These are phyloP conservation scores for Enteromius treurensis DNA, from an alignment of 2,797 vertebrate genomes.

Conservation along the genomic window DNA sequence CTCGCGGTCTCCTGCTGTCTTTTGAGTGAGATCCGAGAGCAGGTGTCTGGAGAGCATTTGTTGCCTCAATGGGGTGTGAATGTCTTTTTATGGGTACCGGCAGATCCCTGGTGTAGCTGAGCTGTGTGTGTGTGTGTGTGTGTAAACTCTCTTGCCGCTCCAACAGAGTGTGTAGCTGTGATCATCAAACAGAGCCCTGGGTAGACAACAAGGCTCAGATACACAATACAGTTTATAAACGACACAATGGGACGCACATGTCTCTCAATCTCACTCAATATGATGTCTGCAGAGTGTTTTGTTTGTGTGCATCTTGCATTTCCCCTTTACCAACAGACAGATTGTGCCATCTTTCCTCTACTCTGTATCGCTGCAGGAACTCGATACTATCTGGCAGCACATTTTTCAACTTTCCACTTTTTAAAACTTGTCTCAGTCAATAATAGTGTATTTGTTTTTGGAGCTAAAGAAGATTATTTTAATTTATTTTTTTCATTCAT, in stretches of 20 bases:
- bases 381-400: neutral
- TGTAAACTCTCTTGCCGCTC: neutral
- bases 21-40: neutral
- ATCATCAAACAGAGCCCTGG: slow-evolving; percentile 8
- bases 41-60: slow-evolving; percentile 7
- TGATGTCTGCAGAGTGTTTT: neutral
- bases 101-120: slow-evolving; percentile 20
- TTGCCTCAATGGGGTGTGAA: slow-evolving; percentile 15
- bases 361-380: neutral
- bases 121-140: neutral
- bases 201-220: slow-evolving; percentile 18
- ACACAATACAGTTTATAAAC: slow-evolving; percentile 9
- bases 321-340: neutral
- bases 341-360: neutral
- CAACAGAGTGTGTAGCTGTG: slow-evolving; percentile 15
- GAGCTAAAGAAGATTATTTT: neutral
- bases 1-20: neutral
- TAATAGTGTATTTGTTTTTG: neutral
- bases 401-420: neutral
- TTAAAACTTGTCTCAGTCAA: neutral
- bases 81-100: slow-evolving; percentile 31
- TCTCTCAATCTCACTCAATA: neutral
- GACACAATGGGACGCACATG: neutral
- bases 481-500: neutral
- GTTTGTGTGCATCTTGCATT: slow-evolving; percentile 17